Percentiles rank a stretch among this genome's conserved stretches.
Conservation (phyloP, 2,888 invertebrate genomes). For the Ecliptopera silaceata region DNA sequence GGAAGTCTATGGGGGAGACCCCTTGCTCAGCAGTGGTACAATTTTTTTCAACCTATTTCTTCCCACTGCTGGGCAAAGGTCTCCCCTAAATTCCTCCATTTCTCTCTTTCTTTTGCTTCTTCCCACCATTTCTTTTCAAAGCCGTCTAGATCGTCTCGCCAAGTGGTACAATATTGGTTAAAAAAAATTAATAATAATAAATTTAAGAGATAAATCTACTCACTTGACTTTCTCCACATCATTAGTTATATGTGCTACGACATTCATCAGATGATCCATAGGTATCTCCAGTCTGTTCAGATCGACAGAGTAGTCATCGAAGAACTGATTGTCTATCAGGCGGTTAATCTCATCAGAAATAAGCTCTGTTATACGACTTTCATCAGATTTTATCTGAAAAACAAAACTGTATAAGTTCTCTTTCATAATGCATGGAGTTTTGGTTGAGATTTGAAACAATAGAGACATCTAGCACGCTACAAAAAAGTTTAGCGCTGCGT, state of each 20-base stretch:
- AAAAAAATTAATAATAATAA: no score
- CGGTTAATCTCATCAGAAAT: slow-evolving; percentile 68
- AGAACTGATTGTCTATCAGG: slow-evolving; percentile 55
- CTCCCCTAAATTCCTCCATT: no score
- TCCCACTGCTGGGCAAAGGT: no score
- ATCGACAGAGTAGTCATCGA: slow-evolving; percentile 43
- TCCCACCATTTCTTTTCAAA: no score
- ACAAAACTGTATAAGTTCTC: neutral
- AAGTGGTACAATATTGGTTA: no score
- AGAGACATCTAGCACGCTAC: no score
- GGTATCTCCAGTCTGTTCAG: slow-evolving; percentile 63
- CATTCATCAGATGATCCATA: slow-evolving; percentile 58
- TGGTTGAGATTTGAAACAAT: neutral
- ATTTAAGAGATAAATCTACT: slow-evolving; percentile 37
- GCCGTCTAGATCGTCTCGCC: no score
- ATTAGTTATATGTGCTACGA: slow-evolving; percentile 61
- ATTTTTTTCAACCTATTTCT: no score
- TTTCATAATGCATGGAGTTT: neutral
- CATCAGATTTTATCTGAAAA: slow-evolving; percentile 63
- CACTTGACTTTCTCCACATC: slow-evolving; percentile 66
- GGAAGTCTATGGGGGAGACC: no score
- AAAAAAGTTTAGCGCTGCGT: no score
- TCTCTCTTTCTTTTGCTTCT: no score
- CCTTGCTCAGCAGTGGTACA: no score
- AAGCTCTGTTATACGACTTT: slow-evolving; percentile 64